Conservation (phyloP, 92 coral and sea anemone genomes). For the Zoanthus gigantus region DNA sequence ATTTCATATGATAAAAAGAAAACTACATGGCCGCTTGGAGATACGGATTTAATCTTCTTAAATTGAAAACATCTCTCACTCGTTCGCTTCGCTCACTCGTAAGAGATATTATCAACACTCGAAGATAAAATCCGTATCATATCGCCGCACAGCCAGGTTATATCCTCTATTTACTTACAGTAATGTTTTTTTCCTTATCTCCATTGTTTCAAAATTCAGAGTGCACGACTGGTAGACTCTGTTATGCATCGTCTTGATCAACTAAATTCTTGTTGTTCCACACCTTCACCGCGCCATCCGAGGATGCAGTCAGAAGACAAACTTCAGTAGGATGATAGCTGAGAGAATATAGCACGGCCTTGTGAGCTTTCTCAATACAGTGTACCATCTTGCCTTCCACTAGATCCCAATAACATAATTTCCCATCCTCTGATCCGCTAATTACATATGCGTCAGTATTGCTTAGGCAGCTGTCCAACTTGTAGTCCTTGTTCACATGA, state of each 20-base stretch:
- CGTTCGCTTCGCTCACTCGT: too few relatives aligned
- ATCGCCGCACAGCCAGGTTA: not conserved
- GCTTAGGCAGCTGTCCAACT: conserved; percentile 91
- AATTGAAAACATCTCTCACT: too few relatives aligned
- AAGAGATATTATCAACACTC: too few relatives aligned
- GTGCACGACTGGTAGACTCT: not conserved
- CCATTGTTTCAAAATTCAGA: not conserved
- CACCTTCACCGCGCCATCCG: conserved; percentile 95
- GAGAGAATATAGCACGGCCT: conserved; percentile 79
- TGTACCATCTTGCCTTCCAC: conserved; percentile 89
- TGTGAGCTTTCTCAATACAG: conserved; percentile 83
- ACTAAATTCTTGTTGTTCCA: conserved; percentile 84
- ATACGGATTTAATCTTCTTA: too few relatives aligned
- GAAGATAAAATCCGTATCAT: not conserved
- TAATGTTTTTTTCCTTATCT: not conserved
- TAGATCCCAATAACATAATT: conserved; percentile 92
- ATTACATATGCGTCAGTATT: conserved; percentile 89
- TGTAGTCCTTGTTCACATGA: conserved; percentile 91
- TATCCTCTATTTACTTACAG: not conserved
- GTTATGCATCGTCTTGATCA: conserved; percentile 42
- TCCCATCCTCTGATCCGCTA: conserved; percentile 97
- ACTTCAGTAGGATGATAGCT: conserved; percentile 88
- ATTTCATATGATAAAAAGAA: too few relatives aligned
- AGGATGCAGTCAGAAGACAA: conserved; percentile 87
- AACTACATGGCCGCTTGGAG: too few relatives aligned